Evolutionary conservation across 2,797 vertebrate species (phyloP).

Genomic region (Taenioides sp.): DNA sequence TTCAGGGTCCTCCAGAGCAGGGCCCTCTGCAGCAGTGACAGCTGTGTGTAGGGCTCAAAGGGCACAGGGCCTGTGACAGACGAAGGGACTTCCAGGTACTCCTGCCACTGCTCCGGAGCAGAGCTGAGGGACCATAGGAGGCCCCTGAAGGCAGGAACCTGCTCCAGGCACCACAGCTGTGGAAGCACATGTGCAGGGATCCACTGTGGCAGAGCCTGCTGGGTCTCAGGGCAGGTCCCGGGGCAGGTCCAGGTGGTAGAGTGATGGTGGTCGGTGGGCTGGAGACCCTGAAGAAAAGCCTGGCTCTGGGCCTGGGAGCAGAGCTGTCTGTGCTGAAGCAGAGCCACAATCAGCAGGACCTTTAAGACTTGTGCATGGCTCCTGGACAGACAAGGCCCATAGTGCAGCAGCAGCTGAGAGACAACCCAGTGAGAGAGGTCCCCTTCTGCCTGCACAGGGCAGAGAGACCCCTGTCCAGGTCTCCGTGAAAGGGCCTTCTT

Average conservation of each 20-base stretch:
- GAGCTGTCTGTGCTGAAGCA: slow-evolving; percentile 61
- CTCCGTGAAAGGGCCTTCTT: slow-evolving; percentile 50
- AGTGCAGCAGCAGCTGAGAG: slow-evolving; percentile 66
- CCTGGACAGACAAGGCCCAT: slow-evolving; percentile 70
- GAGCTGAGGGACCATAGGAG: slow-evolving; percentile 74
- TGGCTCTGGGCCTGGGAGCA: slow-evolving; percentile 72
- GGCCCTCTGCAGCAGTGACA: slow-evolving; percentile 80
- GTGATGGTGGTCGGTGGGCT: slow-evolving; percentile 24
- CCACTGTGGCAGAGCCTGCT: slow-evolving; percentile 71
- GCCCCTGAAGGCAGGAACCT: slow-evolving; percentile 76
- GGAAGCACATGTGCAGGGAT: slow-evolving; percentile 61
- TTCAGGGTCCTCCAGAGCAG: slow-evolving; percentile 83
- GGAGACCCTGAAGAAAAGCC: slow-evolving; percentile 77
- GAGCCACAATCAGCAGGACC: slow-evolving; percentile 75
- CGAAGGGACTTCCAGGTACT: slow-evolving; percentile 78
- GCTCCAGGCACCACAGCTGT: slow-evolving; percentile 76
- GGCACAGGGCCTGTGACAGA: slow-evolving; percentile 74
- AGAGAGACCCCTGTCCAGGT: slow-evolving; percentile 21
- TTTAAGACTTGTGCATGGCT: slow-evolving; percentile 69
- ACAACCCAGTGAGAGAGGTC: slow-evolving; percentile 67
- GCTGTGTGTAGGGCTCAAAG: slow-evolving; percentile 71
- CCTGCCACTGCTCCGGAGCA: slow-evolving; percentile 76
- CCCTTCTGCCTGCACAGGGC: slow-evolving; percentile 32
- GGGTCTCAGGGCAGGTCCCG: neutral
- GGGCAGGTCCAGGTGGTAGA: neutral